These are phyloP conservation scores for Drosophila greeni DNA, from an alignment of 2,888 invertebrate species.

Conservation along the genomic window DNA sequence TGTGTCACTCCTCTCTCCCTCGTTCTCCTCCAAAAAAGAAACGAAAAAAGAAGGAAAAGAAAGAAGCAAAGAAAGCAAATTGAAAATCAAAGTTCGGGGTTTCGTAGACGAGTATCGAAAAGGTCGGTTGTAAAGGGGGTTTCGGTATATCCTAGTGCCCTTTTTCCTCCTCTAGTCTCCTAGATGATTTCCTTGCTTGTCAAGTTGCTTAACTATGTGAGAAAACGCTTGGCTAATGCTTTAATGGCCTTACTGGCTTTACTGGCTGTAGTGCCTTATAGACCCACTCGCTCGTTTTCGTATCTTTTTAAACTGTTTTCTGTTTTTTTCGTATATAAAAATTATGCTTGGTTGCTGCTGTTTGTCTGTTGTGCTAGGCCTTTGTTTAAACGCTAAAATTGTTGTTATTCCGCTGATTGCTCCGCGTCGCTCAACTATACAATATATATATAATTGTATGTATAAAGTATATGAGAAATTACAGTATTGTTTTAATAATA, in stretches of 20 bases:
- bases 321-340: slow-evolving; percentile 39
- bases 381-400: slow-evolving; percentile 55
- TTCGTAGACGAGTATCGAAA: slow-evolving; percentile 4
- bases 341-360: slow-evolving; percentile 14
- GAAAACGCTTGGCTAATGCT: slow-evolving; percentile 63
- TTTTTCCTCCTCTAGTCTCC: background rate
- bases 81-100: slow-evolving; percentile 21
- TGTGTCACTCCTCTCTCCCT: slow-evolving; percentile 9
- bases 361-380: slow-evolving; percentile 58
- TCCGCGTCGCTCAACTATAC: slow-evolving; percentile 56
- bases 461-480: slow-evolving; percentile 40
- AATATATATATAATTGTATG: slow-evolving; percentile 35
- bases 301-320: slow-evolving; percentile 41
- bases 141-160: slow-evolving; percentile 12
- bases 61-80: slow-evolving; percentile 25
- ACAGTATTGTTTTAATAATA: slow-evolving; percentile 54
- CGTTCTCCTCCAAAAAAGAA: slow-evolving; percentile 1
- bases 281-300: slow-evolving; percentile 8
- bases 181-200: background rate
- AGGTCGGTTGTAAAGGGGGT: slow-evolving; percentile 12
- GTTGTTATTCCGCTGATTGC: slow-evolving; percentile 40
- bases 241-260: slow-evolving; percentile 4
- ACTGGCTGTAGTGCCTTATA: slow-evolving; percentile 1
- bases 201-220: slow-evolving; percentile 51
- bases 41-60: slow-evolving; percentile 22